Evolutionary conservation across 2,888 invertebrate genomes (phyloP).

Genomic region (Microplitis manilae): DNA sequence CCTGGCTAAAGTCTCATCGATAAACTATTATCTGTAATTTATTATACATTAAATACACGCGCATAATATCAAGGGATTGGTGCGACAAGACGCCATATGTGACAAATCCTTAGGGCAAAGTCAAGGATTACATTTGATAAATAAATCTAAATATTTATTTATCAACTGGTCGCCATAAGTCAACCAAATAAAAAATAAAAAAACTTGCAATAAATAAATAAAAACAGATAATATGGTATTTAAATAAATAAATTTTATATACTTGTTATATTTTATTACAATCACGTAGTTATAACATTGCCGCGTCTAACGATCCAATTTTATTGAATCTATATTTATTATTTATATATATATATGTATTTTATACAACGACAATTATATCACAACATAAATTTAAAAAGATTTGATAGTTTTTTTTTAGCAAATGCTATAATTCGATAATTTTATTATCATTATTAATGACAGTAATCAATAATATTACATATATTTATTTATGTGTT

Average conservation of each 20-base stretch:
- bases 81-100: slow-evolving; percentile 60
- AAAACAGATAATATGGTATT: slow-evolving; percentile 37
- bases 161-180: slow-evolving; percentile 63
- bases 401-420: neutral
- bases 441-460: neutral
- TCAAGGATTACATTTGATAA: slow-evolving; percentile 69
- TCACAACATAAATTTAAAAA: neutral
- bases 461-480: neutral
- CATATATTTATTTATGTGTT: neutral
- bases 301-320: slow-evolving; percentile 47
- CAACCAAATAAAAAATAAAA: slow-evolving; percentile 51
- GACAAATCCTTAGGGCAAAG: slow-evolving; percentile 59
- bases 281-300: neutral
- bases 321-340: neutral
- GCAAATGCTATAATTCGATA: neutral
- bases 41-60: slow-evolving; percentile 59
- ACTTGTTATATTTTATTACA: slow-evolving; percentile 5
- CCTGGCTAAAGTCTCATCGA: slow-evolving; percentile 64
- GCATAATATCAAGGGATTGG: slow-evolving; percentile 58
- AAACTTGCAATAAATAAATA: slow-evolving; percentile 53
- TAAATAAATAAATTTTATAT: slow-evolving; percentile 50
- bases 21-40: slow-evolving; percentile 66
- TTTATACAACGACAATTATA: neutral
- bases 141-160: slow-evolving; percentile 46
- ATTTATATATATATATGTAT: neutral